Percentiles rank a stretch among this genome's conserved stretches.
These are phyloP conservation scores for Apolygus lucorum DNA, from an alignment of 1,140 invertebrate genomes.

Conservation along the genomic window DNA sequence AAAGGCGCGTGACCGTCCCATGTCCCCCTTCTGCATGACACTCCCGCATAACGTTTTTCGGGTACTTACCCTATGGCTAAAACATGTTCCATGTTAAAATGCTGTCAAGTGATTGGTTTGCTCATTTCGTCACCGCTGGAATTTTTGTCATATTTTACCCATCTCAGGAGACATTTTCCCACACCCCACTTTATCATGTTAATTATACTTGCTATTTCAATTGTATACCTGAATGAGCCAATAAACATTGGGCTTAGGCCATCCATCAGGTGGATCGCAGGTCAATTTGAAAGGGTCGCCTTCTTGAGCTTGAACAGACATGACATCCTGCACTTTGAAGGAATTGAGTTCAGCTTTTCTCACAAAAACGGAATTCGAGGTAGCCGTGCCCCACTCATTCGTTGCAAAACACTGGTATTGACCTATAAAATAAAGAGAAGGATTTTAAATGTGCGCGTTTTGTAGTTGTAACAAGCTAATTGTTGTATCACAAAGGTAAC, in stretches of 20 bases:
- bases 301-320: conserved; percentile 60
- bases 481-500: background rate
- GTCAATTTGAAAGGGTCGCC: conserved; percentile 77
- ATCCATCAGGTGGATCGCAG: conserved; percentile 86
- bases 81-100: too few relatives aligned
- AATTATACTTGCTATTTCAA: too few relatives aligned
- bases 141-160: too few relatives aligned
- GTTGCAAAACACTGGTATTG: conserved; percentile 96
- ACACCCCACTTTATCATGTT: too few relatives aligned
- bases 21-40: too few relatives aligned
- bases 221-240: conserved; percentile 78
- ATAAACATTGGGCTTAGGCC: conserved; percentile 86
- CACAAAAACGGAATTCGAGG: conserved; percentile 89
- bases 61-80: too few relatives aligned
- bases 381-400: conserved; percentile 89
- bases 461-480: background rate
- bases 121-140: too few relatives aligned
- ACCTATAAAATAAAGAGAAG: conserved; percentile 41
- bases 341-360: conserved; percentile 89
- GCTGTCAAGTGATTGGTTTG: too few relatives aligned
- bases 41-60: too few relatives aligned
- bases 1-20: too few relatives aligned
- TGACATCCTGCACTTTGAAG: conserved; percentile 67
- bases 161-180: too few relatives aligned
- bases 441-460: background rate